Conservation (phyloP, 2,113 vertebrate genomes). For the Prochilodus magdalenae region DNA sequence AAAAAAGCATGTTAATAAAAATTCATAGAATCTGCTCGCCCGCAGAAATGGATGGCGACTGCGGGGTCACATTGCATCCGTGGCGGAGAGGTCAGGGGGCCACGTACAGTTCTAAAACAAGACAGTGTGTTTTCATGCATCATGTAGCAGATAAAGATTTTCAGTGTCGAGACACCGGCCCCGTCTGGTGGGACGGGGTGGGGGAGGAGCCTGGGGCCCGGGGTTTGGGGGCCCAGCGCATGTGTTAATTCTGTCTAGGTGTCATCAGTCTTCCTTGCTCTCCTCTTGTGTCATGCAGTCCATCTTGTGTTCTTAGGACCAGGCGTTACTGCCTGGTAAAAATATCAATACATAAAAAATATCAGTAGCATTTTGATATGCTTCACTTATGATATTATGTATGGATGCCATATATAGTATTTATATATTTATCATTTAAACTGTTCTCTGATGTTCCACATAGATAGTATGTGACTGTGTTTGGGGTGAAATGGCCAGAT, state of each 20-base stretch:
- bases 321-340: not conserved
- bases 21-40: slow-evolving; percentile 98
- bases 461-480: too few relatives aligned
- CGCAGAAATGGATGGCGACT: slow-evolving; percentile 92
- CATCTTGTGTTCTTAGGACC: slow-evolving; percentile 16
- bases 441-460: too few relatives aligned
- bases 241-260: slow-evolving; percentile 56
- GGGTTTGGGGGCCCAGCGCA: not conserved
- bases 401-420: too few relatives aligned
- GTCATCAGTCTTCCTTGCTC: slow-evolving; percentile 53
- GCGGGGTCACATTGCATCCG: slow-evolving; percentile 94
- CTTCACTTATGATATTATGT: too few relatives aligned
- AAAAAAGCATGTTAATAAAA: slow-evolving; percentile 88
- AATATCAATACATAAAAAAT: not conserved
- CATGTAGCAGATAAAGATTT: slow-evolving; percentile 97
- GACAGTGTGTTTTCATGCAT: slow-evolving; percentile 97
- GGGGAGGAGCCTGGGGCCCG: not conserved
- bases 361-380: too few relatives aligned
- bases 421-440: too few relatives aligned
- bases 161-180: slow-evolving; percentile 59
- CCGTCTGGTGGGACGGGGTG: slow-evolving; percentile 41
- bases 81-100: slow-evolving; percentile 86
- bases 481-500: too few relatives aligned
- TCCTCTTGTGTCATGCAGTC: slow-evolving; percentile 30
- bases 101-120: slow-evolving; percentile 86